These are phyloP conservation scores for Colius striatus DNA, from an alignment of 2,113 vertebrate species.

Conservation along the genomic window DNA sequence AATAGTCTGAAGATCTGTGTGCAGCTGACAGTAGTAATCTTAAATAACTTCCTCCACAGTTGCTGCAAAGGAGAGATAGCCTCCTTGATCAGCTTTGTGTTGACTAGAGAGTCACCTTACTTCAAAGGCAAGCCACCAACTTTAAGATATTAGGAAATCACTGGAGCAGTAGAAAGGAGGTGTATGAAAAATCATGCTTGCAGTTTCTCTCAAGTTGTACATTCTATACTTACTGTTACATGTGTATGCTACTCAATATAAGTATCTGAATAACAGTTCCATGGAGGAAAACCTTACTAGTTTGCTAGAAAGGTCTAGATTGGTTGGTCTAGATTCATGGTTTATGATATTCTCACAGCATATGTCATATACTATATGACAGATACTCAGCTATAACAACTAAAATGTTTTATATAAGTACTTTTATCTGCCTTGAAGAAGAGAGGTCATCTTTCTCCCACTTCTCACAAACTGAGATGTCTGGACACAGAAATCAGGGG, in stretches of 20 bases:
- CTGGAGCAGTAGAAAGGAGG: not conserved
- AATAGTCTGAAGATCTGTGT: slow-evolving; percentile 18
- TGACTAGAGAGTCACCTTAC: slow-evolving; percentile 22
- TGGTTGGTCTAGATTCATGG: not conserved
- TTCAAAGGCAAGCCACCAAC: not conserved
- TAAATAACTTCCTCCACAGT: slow-evolving; percentile 46
- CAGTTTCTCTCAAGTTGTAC: not conserved
- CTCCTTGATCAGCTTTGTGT: slow-evolving; percentile 26
- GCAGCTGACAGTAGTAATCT: slow-evolving; percentile 26
- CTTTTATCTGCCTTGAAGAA: not conserved
- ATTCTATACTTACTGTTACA: not conserved
- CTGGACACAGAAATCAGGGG: not conserved
- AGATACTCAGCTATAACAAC: not conserved
- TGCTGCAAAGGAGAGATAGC: slow-evolving; percentile 6
- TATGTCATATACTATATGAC: not conserved
- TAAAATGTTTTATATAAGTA: not conserved
- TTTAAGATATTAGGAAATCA: slow-evolving; percentile 22
- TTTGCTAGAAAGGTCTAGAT: not conserved
- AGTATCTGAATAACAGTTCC: not conserved
- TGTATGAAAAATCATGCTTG: not conserved
- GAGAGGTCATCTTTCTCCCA: not conserved
- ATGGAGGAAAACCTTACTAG: not conserved
- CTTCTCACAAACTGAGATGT: not conserved
- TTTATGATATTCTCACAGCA: not conserved
- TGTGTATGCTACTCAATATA: not conserved